Evolutionary conservation across 2,888 invertebrate genomes (phyloP), one percentile per base, ranked within the genome.

Genomic region (Zhuqinia jingwanae): DNA sequence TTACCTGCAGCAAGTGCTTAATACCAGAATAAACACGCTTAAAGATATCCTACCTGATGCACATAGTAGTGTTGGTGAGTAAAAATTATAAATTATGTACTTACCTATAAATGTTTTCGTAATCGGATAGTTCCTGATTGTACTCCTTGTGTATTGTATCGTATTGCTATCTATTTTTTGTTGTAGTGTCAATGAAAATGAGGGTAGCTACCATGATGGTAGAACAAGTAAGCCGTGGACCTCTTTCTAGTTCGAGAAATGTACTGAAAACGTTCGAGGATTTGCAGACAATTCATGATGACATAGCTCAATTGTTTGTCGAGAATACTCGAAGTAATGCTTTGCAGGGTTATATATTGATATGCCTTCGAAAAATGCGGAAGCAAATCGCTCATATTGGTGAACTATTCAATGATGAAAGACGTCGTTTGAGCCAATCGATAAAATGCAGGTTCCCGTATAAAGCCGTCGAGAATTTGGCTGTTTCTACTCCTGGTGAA

Each of bases 271-370:
- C 20, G 13, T 68, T 68, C 13, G 22, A 36, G 17, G 45, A 68
- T 20, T 42, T 68, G 45, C 68, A 68, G 15, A 1, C 5, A 6
- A 68, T 68, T 68, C 25, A 68, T 68, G 68, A 68, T 45, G 68
- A 68, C 45, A 68, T 68, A n/a, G 42, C 45, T 0, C 11, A 42
- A 13, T 36, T 6, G 10, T 68, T 68, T 42, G 68, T 68, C 0
- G 68, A 68, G 17, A 42, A 68, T 1, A 68, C 42, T 1, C 42
- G 20, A 13, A 17, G n/a, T 3, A 68, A 68, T 45, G 68, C 42
- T 13, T 36, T 68, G 2, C 68, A 68, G 45, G 45, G 45, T 6
- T 42, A 68, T 11, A n/a, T 68, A 45, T 8, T 68, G 42, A 22
- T 42, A 20, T 68, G 42, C 15, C n/a, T 68, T 13, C 5, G 68